These are phyloP conservation scores for Bombus superbus DNA, from an alignment of 1,140 invertebrate genomes.

Conservation along the genomic window DNA sequence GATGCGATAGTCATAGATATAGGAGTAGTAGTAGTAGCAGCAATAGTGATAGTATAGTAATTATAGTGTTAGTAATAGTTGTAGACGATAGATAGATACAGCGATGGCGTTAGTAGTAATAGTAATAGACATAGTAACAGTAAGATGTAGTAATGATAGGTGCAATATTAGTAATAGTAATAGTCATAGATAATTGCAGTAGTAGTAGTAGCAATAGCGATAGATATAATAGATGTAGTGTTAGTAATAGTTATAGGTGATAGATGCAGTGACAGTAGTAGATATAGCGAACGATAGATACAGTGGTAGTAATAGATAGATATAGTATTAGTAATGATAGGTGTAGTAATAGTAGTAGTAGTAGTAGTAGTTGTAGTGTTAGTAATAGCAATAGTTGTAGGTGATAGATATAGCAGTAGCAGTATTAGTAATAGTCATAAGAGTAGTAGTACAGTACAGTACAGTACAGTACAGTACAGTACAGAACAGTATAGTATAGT, in stretches of 20 bases:
- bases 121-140: conserved; percentile 7
- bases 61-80: background rate
- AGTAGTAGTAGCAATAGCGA: conserved; percentile 36
- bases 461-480: conserved; percentile 24
- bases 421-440: conserved; percentile 15
- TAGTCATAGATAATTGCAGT: conserved; percentile 18
- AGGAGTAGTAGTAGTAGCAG: conserved; percentile 17
- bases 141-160: conserved; percentile 48
- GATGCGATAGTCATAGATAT: background rate
- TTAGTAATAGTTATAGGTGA: background rate
- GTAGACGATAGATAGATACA: background rate
- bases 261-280: background rate
- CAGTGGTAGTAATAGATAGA: conserved; percentile 22
- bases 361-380: background rate
- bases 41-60: background rate
- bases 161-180: conserved; percentile 32
- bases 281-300: background rate
- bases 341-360: background rate
- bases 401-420: background rate
- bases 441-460: conserved; percentile 24
- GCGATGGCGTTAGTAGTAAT: too few relatives aligned
- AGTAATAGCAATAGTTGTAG: background rate
- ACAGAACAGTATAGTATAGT: conserved; percentile 24
- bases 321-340: background rate
- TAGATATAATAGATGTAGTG: conserved; percentile 37